These are phyloP conservation scores for Acridotheres tristis DNA, from an alignment of 2,797 vertebrate genomes.

Conservation along the genomic window DNA sequence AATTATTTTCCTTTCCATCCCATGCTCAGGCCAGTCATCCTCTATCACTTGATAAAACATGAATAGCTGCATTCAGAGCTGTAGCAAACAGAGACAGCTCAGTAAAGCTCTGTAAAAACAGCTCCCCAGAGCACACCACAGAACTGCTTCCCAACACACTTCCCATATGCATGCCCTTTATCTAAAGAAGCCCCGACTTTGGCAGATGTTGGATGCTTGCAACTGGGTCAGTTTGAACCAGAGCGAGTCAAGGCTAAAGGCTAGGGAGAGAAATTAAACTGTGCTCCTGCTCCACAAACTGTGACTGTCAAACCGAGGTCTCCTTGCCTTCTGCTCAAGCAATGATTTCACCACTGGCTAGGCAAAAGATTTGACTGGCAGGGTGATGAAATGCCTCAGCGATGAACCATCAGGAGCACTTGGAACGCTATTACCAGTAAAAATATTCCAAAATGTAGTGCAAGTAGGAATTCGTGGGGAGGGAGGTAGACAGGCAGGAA, in stretches of 20 bases:
- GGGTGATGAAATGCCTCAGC: neutral
- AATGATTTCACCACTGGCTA: neutral
- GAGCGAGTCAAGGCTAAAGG: conserved; percentile 22
- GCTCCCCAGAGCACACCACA: neutral
- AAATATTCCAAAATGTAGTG: conserved; percentile 6
- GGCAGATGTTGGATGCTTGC: conserved; percentile 53
- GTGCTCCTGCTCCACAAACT: neutral
- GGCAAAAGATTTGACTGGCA: conserved; percentile 13
- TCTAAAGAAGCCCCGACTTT: conserved; percentile 25
- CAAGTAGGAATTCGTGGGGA: neutral
- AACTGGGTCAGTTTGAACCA: conserved; percentile 62
- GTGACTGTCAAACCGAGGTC: neutral
- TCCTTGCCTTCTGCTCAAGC: neutral
- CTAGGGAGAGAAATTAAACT: conserved; percentile 38
- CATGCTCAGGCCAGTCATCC: neutral
- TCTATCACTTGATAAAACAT: conserved; percentile 7
- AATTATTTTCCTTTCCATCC: conserved; percentile 60
- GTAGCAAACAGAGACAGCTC: conserved; percentile 1
- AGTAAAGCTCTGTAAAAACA: conserved; percentile 8
- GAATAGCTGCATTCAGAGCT: conserved; percentile 18
- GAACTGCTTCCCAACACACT: neutral
- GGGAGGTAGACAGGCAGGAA: neutral
- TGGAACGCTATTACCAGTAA: neutral
- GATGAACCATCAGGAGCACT: neutral
- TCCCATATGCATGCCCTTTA: neutral